Percentiles rank a stretch among this genome's conserved stretches.
Evolutionary conservation across 2,113 vertebrate species (phyloP).

Genomic region (Petroica traversi): DNA sequence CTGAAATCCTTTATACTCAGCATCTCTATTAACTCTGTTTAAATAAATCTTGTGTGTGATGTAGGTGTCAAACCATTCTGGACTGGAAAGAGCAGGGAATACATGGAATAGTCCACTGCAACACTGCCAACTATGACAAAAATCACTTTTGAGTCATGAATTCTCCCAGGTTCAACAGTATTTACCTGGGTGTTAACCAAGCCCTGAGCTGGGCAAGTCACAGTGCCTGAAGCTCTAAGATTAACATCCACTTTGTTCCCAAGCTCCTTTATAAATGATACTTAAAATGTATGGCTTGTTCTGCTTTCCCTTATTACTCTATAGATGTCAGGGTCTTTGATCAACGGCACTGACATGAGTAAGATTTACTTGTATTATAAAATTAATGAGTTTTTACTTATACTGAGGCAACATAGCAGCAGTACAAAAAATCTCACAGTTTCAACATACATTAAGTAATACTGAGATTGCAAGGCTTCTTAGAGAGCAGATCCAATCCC

Average conservation of each 20-base stretch:
- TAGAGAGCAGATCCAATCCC: background rate
- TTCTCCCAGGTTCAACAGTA: background rate
- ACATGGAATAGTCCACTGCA: background rate
- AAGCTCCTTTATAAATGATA: background rate
- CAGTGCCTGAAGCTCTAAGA: background rate
- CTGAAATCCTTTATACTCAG: background rate
- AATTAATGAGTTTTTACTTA: constrained; percentile 12
- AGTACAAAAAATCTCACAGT: background rate
- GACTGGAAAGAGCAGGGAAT: background rate
- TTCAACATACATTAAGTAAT: background rate
- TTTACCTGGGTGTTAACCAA: background rate
- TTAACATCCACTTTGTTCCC: background rate
- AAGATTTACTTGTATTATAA: background rate
- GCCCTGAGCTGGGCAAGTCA: background rate
- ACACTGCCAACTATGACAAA: background rate
- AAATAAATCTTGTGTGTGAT: background rate
- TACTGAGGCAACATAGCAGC: background rate
- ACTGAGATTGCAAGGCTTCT: background rate
- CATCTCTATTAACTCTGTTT: background rate
- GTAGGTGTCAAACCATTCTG: background rate
- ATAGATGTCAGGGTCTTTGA: background rate
- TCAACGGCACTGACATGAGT: background rate
- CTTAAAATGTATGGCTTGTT: background rate
- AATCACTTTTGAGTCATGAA: background rate
- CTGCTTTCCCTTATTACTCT: background rate